Base-by-base conservation (phyloP, 1,140 invertebrate species). In the Diorhabda sublineata region DNA sequence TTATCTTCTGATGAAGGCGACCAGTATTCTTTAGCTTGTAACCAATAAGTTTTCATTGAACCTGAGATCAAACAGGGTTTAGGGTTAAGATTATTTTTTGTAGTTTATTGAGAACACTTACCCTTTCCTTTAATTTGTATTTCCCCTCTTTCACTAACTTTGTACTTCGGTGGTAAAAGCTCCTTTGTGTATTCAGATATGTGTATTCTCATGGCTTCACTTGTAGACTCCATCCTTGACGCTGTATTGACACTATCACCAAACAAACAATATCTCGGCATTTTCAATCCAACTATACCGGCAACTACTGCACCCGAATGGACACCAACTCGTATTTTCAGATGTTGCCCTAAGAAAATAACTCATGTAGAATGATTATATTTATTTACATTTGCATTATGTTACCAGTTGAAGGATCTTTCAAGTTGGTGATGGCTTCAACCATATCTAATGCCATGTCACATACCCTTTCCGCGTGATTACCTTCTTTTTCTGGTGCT, bases 371-470 rank as follows among this genome's bases (percentile, higher is more conserved):
- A 9, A 52, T 52, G 47, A 52, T 52, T 5, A 52, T 52, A 9
- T 6, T 52, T 5, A 52, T 26, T 26, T 26, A 26, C 26, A 26
- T 26, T 26, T 26, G 26, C 26, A 26, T 26, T 52, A 2, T 6
- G 5, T 6, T 52, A 88, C 92, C 92, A 75, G 93, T 95, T 4
- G 94, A 96, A 42, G 95, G 94, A 83, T 97, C 95, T 74, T 92
- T 93, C 0, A 98, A 84, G 74, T 94, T 91, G 3, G 88, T 91
- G 73, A 97, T 98, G 2, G 94, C 93, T 71, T 96, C 92, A 0
- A 98, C 87, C 96, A 98, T 97, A 78, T 98, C 96, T 26, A 98
- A 82, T 0, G 96, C 95, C 93, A 99, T 96, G 80, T 97, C 92
- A 76, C 96, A 98, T 9, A 98, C 95, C 74, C 92, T 91, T 79